Percentiles rank a stretch among this genome's conserved stretches.
These are phyloP conservation scores for Rhagophthalmus giganteus DNA, from an alignment of 2,888 invertebrate species.

Conservation along the genomic window DNA sequence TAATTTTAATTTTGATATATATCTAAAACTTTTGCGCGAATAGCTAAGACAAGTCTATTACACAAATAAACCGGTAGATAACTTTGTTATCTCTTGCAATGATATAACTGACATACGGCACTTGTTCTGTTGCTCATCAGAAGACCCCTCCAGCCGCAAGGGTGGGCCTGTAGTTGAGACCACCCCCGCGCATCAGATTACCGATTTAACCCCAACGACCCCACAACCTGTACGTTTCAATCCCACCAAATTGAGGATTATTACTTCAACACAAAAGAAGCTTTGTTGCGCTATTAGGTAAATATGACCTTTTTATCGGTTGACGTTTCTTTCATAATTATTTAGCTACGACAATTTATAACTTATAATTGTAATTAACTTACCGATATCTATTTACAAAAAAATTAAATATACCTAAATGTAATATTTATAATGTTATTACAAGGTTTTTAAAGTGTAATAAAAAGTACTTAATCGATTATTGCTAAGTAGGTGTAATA, in stretches of 20 bases:
- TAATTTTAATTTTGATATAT: neutral
- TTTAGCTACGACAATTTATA: neutral
- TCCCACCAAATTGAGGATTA: slow-evolving; percentile 34
- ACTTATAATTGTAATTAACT: no score
- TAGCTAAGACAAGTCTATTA: slow-evolving; percentile 27
- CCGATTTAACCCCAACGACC: slow-evolving; percentile 40
- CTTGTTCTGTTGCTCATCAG: slow-evolving; percentile 49
- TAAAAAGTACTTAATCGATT: no score
- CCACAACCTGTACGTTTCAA: slow-evolving; percentile 36
- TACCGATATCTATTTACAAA: no score
- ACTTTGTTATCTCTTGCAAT: slow-evolving; percentile 48
- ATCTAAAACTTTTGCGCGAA: slow-evolving; percentile 7
- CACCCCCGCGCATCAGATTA: slow-evolving; percentile 46
- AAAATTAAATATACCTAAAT: no score
- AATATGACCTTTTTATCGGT: slow-evolving; percentile 1
- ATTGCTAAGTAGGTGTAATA: no score
- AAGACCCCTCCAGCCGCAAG: slow-evolving; percentile 47
- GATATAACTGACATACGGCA: slow-evolving; percentile 51
- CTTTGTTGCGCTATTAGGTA: slow-evolving; percentile 3
- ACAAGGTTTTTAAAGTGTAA: no score
- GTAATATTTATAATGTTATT: no score
- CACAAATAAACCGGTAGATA: slow-evolving; percentile 28
- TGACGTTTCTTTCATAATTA: slow-evolving; percentile 1
- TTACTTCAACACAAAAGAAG: slow-evolving; percentile 17
- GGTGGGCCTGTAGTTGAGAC: slow-evolving; percentile 46